These are phyloP conservation scores for Aphidius ervi DNA, from an alignment of 1,140 invertebrate genomes.

Conservation along the genomic window DNA sequence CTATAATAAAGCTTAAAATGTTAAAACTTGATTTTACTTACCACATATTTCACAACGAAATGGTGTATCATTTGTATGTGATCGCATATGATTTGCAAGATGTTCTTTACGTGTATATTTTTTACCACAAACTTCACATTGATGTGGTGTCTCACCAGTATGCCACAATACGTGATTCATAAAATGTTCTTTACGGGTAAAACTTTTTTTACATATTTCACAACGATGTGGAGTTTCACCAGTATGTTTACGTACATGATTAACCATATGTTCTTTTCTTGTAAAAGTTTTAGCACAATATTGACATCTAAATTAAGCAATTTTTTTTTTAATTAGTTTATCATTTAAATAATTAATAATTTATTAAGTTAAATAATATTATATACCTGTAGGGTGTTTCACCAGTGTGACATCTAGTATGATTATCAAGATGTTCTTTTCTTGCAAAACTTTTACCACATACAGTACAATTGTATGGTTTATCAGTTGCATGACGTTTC, in stretches of 20 bases:
- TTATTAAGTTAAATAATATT: neutral
- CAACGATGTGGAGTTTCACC: constrained; percentile 72
- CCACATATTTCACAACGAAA: constrained; percentile 79
- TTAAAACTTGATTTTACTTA: constrained; percentile 33
- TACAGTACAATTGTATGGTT: constrained; percentile 74
- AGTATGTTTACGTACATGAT: constrained; percentile 67
- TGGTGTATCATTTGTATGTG: constrained; percentile 78
- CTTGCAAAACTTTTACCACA: constrained; percentile 84
- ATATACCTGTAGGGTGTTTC: constrained; percentile 70
- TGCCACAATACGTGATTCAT: constrained; percentile 66
- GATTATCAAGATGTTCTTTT: constrained; percentile 80
- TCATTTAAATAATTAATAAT: constrained; percentile 24
- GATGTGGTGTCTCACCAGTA: constrained; percentile 69
- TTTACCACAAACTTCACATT: constrained; percentile 71
- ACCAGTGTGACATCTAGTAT: constrained; percentile 78
- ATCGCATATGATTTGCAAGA: constrained; percentile 71
- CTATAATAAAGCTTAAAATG: constrained; percentile 9
- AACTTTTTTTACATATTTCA: constrained; percentile 67
- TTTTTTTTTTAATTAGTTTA: neutral
- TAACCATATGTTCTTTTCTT: constrained; percentile 64
- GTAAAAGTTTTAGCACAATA: constrained; percentile 70
- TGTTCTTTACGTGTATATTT: constrained; percentile 76
- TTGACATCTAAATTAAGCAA: constrained; percentile 47
- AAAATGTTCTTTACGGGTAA: constrained; percentile 65
- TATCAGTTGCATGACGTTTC: constrained; percentile 75